A percentile compares a stretch with the other conserved stretches of the same genome.
Conservation (phyloP, 92 coral and sea anemone species). For the Porites evermanni region DNA sequence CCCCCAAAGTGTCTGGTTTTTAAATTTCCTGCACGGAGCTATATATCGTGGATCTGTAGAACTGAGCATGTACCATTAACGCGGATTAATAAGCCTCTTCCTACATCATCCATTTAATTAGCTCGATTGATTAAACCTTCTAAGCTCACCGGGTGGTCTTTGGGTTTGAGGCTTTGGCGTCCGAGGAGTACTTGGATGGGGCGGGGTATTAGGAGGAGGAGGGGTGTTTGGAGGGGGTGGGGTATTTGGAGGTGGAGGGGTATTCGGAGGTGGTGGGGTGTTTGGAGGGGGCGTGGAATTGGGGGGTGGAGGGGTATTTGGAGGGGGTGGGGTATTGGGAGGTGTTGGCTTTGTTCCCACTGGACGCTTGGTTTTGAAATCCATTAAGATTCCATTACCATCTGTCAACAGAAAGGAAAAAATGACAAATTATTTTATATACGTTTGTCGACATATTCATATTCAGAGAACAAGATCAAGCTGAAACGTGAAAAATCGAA, state of each 20-base stretch:
- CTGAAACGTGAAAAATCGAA: no score
- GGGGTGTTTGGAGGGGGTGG: constrained; percentile 72
- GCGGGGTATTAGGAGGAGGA: constrained; percentile 74
- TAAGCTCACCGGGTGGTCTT: constrained; percentile 45
- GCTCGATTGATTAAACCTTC: neutral
- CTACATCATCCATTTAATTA: no score
- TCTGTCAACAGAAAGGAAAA: constrained; percentile 34
- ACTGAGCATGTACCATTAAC: no score
- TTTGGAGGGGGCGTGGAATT: constrained; percentile 61
- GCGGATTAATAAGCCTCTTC: no score
- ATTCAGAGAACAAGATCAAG: no score
- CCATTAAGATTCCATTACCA: constrained; percentile 81
- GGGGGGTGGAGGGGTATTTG: constrained; percentile 45
- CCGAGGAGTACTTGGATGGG: constrained; percentile 62
- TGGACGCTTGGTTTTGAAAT: constrained; percentile 87
- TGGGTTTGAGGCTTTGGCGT: constrained; percentile 53
- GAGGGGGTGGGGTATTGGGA: constrained; percentile 35
- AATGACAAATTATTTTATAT: no score
- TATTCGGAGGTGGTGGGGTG: constrained; percentile 71
- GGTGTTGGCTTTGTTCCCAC: constrained; percentile 66
- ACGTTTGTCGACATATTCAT: no score
- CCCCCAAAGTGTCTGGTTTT: no score
- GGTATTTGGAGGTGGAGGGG: constrained; percentile 49
- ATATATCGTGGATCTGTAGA: no score
- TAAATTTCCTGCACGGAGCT: no score